Percentiles rank a stretch among this genome's conserved stretches.
phyloP scores from a whole-genome alignment of 2,113 vertebrate species.

The Sialia sialis region DNA sequence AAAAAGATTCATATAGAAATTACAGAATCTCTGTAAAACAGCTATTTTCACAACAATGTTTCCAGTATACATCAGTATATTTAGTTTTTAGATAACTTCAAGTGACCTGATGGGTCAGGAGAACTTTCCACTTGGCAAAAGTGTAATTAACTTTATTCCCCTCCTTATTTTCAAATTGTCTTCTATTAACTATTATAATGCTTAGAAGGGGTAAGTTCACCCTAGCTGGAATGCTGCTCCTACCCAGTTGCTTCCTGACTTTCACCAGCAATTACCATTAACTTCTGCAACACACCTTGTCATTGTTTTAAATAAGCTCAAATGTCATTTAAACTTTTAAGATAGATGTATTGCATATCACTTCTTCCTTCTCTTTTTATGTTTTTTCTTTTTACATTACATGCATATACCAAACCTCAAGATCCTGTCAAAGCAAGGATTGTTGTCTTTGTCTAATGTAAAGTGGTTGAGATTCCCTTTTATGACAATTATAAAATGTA shows the following conservation, averaged over 20 bases:
- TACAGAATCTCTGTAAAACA: background rate
- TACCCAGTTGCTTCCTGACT: accelerated
- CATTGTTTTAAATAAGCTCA: background rate
- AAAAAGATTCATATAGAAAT: background rate
- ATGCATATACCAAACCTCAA: background rate
- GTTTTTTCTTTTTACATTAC: no score
- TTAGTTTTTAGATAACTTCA: background rate
- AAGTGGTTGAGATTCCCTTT: background rate
- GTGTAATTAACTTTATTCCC: background rate
- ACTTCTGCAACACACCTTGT: background rate
- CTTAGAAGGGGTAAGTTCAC: background rate
- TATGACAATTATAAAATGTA: background rate
- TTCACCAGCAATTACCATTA: background rate
- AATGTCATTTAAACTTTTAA: background rate
- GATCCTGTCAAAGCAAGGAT: background rate
- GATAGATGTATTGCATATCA: background rate
- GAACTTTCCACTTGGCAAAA: background rate
- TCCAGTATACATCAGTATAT: background rate
- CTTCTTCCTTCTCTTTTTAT: background rate
- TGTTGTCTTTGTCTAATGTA: background rate
- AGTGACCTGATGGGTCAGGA: background rate
- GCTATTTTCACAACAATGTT: background rate
- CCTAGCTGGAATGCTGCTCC: accelerated
- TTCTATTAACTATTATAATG: background rate
- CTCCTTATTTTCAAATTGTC: background rate